Percentiles rank a stretch among this genome's conserved stretches.
Evolutionary conservation across 2,888 invertebrate genomes (phyloP).

Genomic region (Calephelis perditalis): DNA sequence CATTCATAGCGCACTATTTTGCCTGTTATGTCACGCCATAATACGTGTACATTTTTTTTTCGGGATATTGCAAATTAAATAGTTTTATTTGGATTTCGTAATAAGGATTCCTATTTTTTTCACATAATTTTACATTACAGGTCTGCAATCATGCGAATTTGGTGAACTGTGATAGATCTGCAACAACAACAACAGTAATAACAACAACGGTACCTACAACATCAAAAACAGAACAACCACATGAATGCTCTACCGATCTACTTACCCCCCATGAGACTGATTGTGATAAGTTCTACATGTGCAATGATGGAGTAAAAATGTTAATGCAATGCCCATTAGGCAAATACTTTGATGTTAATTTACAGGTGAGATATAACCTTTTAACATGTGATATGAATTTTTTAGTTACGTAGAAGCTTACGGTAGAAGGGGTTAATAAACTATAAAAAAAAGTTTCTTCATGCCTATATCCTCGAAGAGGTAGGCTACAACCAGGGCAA

Average conservation of each 20-base stretch:
- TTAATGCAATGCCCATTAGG: slow-evolving; percentile 38
- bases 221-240: slow-evolving; percentile 25
- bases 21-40: too few relatives aligned
- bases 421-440: background rate
- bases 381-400: too few relatives aligned
- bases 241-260: slow-evolving; percentile 43
- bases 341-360: slow-evolving; percentile 37
- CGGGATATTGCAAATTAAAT: too few relatives aligned
- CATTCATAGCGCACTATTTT: too few relatives aligned
- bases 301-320: slow-evolving; percentile 39
- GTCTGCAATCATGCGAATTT: slow-evolving; percentile 19
- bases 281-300: slow-evolving; percentile 47
- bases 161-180: slow-evolving; percentile 17
- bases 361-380: slow-evolving; percentile 34
- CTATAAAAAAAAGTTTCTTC: too few relatives aligned
- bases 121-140: slow-evolving; percentile 13
- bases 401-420: too few relatives aligned
- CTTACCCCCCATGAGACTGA: slow-evolving; percentile 43
- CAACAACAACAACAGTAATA: slow-evolving; percentile 13
- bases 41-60: too few relatives aligned
- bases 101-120: too few relatives aligned
- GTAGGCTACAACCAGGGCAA: too few relatives aligned
- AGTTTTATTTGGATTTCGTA: too few relatives aligned
- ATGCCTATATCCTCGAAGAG: too few relatives aligned
- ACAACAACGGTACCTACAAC: slow-evolving; percentile 20